Conservation (phyloP, 2,797 vertebrate genomes). For the Smutsia temminckii region DNA sequence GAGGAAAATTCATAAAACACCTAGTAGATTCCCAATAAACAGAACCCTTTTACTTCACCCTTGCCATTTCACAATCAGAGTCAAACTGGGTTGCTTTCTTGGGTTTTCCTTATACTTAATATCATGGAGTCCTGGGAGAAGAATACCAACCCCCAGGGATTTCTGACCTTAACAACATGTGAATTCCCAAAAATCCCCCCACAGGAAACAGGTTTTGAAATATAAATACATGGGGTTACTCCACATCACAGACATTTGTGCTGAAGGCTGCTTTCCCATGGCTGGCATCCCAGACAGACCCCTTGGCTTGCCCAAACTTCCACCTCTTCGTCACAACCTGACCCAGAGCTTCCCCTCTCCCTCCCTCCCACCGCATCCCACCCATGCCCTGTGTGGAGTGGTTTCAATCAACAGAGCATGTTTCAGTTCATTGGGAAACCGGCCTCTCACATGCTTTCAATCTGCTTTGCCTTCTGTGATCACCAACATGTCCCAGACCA, state of each 20-base stretch:
- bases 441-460: constrained; percentile 15
- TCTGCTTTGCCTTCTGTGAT: constrained; percentile 46
- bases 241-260: constrained; percentile 1
- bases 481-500: constrained; percentile 48
- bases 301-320: neutral
- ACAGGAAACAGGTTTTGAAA: constrained; percentile 52
- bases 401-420: constrained; percentile 42
- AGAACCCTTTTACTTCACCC: neutral
- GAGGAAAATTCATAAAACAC: neutral
- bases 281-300: neutral
- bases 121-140: neutral
- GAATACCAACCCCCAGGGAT: neutral
- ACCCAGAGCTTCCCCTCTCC: neutral
- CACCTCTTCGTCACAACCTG: neutral
- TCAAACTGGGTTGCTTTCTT: neutral
- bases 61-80: neutral
- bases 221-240: constrained; percentile 4
- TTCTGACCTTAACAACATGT: constrained; percentile 13
- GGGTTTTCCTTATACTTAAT: neutral
- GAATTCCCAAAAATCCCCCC: neutral
- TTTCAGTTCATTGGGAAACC: constrained; percentile 22
- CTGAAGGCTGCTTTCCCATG: neutral
- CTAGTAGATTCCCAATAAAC: neutral
- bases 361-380: neutral
- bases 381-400: neutral